Base-by-base conservation (phyloP, 2,113 vertebrate genomes). In the Cyanistes caeruleus region DNA sequence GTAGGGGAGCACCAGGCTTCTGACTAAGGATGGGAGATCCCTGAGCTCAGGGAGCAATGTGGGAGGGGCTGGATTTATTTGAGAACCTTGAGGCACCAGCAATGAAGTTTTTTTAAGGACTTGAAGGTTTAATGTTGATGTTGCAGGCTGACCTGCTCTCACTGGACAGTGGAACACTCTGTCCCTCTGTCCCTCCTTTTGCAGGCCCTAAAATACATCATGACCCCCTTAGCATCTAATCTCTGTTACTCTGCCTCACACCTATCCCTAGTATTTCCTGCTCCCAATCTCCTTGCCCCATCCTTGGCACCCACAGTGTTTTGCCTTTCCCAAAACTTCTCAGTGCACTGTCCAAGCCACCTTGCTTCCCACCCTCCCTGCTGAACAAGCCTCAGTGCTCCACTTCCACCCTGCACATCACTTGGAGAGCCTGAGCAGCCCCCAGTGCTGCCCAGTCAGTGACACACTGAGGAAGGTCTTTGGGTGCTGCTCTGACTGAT, bases 1-100 rank as follows among this genome's bases (percentile, higher is more conserved):
- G 99, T 99, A 89, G 95, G 98, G 75, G 20, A 63, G 15, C 58
- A 13, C 23, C 48, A 15, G 5, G 22, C 2, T 6, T 6, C 74
- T 69, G 6, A 3, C 11, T 48, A 39, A 43, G 21, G 33, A 30
- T 44, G 52, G 77, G 46, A 60, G 14, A n/a, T 41, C 24, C 60
- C 52, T 62, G 56, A 51, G 75, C 16, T 90, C 46, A 20, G 59
- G 23, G 24, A 33, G 53, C 53, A 65, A 6, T 7, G 51, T 28
- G 69, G 33, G 43, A 55, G 17, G 43, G 87, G 48, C 5, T 84
- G 78, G 28, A 6, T 33, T 52, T 23, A 11, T 30, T 27, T 48
- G 48, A 78, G 48, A 39, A 22, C 19, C 22, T 28, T 0, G 2
- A 84, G 46, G 35, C 6, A 27, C 14, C 16, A 43, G 15, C 0